phyloP scores from a whole-genome alignment of 1,140 invertebrate genomes.

The Drosophila elegans region DNA sequence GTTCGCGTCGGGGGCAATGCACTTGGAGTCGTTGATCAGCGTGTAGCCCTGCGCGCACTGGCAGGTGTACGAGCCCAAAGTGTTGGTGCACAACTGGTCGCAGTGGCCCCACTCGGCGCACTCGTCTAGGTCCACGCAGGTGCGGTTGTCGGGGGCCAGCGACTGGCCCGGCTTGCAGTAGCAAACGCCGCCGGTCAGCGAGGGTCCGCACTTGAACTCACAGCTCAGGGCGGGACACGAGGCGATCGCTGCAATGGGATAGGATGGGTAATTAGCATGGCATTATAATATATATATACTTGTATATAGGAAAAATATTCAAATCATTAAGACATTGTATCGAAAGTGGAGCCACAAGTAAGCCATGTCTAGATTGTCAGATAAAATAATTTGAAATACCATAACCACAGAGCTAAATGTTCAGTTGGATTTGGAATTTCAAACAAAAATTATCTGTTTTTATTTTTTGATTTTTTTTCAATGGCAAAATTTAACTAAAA shows the following conservation, averaged over 20 bases:
- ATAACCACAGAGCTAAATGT: no score
- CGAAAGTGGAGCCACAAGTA: no score
- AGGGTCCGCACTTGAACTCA: conserved; percentile 95
- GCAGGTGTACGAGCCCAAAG: conserved; percentile 92
- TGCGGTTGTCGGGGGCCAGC: conserved; percentile 91
- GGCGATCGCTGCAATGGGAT: conserved; percentile 87
- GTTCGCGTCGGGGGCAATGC: conserved; percentile 87
- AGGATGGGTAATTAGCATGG: neutral
- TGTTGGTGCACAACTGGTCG: conserved; percentile 97
- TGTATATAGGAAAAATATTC: no score
- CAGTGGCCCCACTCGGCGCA: conserved; percentile 98
- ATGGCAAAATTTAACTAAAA: no score
- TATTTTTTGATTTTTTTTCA: no score
- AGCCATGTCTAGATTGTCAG: no score
- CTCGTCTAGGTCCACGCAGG: conserved; percentile 96
- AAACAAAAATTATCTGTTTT: no score
- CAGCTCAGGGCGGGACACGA: conserved; percentile 93
- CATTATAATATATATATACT: no score
- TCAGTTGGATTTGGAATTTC: no score
- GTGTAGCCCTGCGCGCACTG: conserved; percentile 92
- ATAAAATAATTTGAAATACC: no score
- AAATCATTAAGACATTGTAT: no score
- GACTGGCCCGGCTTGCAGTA: conserved; percentile 93
- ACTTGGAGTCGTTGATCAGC: conserved; percentile 88
- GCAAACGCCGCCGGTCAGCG: conserved; percentile 94